Conservation (phyloP, 2,113 vertebrate genomes). For the Choloepus hoffmanni region DNA sequence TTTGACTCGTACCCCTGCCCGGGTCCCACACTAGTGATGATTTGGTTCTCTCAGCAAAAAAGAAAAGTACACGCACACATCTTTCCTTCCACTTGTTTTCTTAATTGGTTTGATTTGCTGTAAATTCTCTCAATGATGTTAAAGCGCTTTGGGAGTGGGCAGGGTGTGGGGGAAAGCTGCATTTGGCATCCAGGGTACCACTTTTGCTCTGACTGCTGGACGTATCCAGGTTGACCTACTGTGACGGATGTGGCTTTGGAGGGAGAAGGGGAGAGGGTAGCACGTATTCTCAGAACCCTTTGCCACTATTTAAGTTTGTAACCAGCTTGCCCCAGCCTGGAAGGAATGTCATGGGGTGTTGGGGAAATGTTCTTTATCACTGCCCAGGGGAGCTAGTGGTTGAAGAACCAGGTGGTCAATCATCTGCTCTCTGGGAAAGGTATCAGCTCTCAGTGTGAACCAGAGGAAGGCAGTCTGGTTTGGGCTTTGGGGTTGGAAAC, state of each 20-base stretch:
- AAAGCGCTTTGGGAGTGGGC: neutral
- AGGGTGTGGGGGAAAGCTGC: neutral
- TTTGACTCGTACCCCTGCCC: neutral
- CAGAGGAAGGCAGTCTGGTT: neutral
- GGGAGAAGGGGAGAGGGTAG: neutral
- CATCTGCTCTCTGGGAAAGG: neutral
- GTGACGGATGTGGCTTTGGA: neutral
- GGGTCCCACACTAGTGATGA: rapidly evolving
- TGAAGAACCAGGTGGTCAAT: neutral
- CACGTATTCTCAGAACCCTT: neutral
- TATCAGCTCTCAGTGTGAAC: neutral
- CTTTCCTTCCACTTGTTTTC: neutral
- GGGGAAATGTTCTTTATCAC: neutral
- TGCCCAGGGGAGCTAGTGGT: neutral
- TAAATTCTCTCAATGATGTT: neutral
- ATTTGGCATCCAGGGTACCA: neutral
- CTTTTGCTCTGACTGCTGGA: neutral
- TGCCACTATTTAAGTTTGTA: neutral
- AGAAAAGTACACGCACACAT: neutral
- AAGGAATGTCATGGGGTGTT: neutral
- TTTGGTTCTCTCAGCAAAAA: neutral
- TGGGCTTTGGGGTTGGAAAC: neutral
- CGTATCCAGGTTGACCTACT: neutral
- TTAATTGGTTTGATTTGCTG: constrained; percentile 34
- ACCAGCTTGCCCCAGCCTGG: neutral